A percentile compares a stretch with the other conserved stretches of the same genome.
phyloP scores from a whole-genome alignment of 2,113 vertebrate species.

The Hippolais icterina region DNA sequence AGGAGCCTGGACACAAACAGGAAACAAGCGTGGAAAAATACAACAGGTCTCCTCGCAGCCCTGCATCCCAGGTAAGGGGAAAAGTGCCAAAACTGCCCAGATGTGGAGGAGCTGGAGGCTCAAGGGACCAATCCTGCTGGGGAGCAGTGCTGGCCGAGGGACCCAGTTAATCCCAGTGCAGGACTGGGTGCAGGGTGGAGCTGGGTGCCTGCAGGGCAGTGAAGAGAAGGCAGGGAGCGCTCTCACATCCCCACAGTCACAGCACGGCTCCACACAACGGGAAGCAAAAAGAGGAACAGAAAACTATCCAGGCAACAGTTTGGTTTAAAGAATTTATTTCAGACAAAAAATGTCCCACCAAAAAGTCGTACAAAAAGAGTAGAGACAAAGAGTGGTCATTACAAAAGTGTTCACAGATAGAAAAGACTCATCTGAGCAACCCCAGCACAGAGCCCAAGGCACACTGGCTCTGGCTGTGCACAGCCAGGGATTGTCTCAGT shows the following conservation, averaged over 20 bases:
- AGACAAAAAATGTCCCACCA: not conserved
- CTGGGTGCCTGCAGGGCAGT: not conserved
- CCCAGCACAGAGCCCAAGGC: not conserved
- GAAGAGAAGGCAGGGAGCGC: not conserved
- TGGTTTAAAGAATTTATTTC: slow-evolving; percentile 24
- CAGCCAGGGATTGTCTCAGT: not conserved
- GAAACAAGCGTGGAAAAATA: not conserved
- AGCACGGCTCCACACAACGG: accelerated
- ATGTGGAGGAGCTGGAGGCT: not conserved
- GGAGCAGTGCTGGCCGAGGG: not conserved
- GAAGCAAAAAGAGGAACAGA: not conserved
- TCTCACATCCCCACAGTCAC: not conserved
- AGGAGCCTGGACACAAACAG: not conserved
- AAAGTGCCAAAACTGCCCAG: not conserved
- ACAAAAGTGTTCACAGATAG: slow-evolving; percentile 24
- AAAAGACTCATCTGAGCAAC: slow-evolving; percentile 29
- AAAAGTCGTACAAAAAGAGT: not conserved
- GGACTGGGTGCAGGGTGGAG: not conserved
- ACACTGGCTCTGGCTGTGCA: not conserved
- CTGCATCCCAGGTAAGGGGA: not conserved
- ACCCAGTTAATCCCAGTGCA: not conserved
- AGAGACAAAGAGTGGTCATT: not conserved
- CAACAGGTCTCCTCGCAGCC: accelerated
- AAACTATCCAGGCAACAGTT: not conserved
- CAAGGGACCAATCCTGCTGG: not conserved